phyloP scores from a whole-genome alignment of 2,888 invertebrate species.

The Gisinianus flammeolus region DNA sequence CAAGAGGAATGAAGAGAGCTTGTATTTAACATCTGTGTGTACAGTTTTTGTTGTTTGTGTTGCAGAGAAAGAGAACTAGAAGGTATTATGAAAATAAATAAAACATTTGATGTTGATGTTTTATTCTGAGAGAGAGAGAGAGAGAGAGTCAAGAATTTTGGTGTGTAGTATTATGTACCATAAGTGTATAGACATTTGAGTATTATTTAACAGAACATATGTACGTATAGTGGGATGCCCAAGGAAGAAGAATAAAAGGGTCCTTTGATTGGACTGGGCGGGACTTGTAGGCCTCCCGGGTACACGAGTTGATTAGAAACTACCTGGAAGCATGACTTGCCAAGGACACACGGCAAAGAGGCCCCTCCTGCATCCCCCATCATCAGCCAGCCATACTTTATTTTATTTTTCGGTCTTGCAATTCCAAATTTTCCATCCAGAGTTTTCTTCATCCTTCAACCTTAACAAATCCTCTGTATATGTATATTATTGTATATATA shows the following conservation, averaged over 20 bases:
- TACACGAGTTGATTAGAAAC: slow-evolving; percentile 41
- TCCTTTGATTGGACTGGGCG: slow-evolving; percentile 48
- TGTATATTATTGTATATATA: too few species aligned
- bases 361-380: slow-evolving; percentile 44
- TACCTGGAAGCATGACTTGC: slow-evolving; percentile 44
- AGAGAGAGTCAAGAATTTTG: background rate
- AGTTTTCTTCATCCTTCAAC: too few species aligned
- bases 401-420: too few species aligned
- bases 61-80: background rate
- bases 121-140: background rate
- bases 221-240: background rate
- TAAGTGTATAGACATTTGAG: background rate
- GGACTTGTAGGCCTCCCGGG: slow-evolving; percentile 44
- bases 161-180: background rate
- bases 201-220: background rate
- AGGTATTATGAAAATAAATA: background rate
- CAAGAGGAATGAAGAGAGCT: too few species aligned
- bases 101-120: background rate
- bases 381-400: slow-evolving; percentile 40
- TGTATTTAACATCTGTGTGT: too few species aligned
- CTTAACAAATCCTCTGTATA: too few species aligned
- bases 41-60: too few species aligned
- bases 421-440: too few species aligned
- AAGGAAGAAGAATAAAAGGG: slow-evolving; percentile 23
- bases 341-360: slow-evolving; percentile 43